Conservation (phyloP, 2,888 invertebrate genomes). For the Pseudoips prasinana region DNA sequence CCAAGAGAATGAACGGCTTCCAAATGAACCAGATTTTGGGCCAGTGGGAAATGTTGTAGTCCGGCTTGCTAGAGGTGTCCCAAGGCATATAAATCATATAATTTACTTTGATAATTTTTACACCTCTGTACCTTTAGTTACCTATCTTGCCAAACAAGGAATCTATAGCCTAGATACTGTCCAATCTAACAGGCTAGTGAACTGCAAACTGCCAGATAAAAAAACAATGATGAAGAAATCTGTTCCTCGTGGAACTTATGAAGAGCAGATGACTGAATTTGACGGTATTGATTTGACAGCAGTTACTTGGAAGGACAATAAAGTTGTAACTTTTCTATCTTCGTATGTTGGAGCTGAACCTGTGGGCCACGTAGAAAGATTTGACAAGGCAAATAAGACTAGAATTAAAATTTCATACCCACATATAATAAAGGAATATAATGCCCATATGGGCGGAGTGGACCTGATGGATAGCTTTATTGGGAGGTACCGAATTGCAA, state of each 20-base stretch:
- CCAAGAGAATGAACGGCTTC: slow-evolving; percentile 19
- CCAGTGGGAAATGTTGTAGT: too few species aligned
- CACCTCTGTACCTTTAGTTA: too few species aligned
- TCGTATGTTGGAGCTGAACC: slow-evolving; percentile 4
- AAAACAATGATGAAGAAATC: too few species aligned
- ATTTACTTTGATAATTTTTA: too few species aligned
- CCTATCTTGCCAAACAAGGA: too few species aligned
- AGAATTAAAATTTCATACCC: slow-evolving; percentile 8
- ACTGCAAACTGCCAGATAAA: too few species aligned
- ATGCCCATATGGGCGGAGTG: slow-evolving; percentile 8
- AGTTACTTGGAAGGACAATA: slow-evolving; percentile 17
- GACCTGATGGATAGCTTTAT: slow-evolving; percentile 1
- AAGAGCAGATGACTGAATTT: slow-evolving; percentile 18
- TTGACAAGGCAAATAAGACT: slow-evolving; percentile 6
- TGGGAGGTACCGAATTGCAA: not conserved
- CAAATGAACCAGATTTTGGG: not conserved
- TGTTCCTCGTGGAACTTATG: too few species aligned
- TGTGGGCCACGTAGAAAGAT: slow-evolving; percentile 1
- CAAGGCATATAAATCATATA: too few species aligned
- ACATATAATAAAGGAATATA: slow-evolving; percentile 9
- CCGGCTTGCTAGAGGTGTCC: too few species aligned
- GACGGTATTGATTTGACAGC: slow-evolving; percentile 27
- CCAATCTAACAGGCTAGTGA: too few species aligned
- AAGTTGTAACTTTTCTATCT: slow-evolving; percentile 1
- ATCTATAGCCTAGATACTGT: too few species aligned